phyloP scores from a whole-genome alignment of 1,140 invertebrate genomes.

The Pissodes strobi region DNA sequence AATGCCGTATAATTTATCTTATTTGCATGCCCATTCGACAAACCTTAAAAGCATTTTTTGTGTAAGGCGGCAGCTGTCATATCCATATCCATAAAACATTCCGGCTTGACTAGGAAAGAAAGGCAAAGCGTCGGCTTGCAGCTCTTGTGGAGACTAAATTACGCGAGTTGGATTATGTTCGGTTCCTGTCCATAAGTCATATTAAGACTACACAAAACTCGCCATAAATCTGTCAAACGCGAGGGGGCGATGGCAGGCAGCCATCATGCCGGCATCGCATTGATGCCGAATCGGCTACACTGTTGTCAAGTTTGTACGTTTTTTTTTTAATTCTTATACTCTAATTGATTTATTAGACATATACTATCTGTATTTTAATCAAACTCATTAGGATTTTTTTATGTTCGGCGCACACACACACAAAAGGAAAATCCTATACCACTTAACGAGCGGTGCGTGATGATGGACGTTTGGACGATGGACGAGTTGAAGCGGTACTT shows the following conservation, averaged over 20 bases:
- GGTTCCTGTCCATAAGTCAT: conserved; percentile 58
- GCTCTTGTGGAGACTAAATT: conserved; percentile 40
- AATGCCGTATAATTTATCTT: too few relatives aligned
- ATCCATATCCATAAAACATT: conserved; percentile 29
- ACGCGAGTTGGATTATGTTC: conserved; percentile 54
- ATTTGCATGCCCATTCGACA: background rate
- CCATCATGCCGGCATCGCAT: conserved; percentile 38
- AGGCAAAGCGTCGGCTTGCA: conserved; percentile 14
- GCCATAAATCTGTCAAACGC: conserved; percentile 58
- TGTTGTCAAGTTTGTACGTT: conserved; percentile 5
- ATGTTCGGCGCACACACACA: too few relatives aligned
- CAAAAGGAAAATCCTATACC: too few relatives aligned
- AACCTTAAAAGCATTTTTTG: background rate
- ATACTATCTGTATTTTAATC: too few relatives aligned
- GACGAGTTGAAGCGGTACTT: too few relatives aligned
- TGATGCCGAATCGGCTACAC: background rate
- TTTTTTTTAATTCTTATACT: background rate
- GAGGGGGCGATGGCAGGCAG: conserved; percentile 48
- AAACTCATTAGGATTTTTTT: too few relatives aligned
- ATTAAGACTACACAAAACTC: conserved; percentile 58
- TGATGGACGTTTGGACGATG: too few relatives aligned
- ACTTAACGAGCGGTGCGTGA: too few relatives aligned
- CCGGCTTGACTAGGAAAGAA: conserved; percentile 23
- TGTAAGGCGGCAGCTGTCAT: conserved; percentile 21
- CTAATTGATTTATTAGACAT: too few relatives aligned